A percentile compares a stretch with the other conserved stretches of the same genome.
Conservation (phyloP, 2,888 invertebrate genomes). For the Girardia tigrina region DNA sequence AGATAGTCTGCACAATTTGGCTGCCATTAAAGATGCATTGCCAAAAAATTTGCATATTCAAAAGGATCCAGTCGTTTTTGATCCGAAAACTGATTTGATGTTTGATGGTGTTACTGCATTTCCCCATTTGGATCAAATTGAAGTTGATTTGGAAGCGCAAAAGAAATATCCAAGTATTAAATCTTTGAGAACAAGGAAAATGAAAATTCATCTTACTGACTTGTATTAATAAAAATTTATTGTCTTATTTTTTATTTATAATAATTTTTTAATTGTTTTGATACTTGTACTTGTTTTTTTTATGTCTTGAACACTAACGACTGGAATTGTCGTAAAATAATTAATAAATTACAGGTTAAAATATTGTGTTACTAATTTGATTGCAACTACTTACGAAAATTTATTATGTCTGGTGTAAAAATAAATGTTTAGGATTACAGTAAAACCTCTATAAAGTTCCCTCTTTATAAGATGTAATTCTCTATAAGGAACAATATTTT, state of each 20-base stretch:
- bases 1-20: conserved; percentile 42
- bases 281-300: no score
- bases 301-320: no score
- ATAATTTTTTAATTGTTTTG: no score
- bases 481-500: no score
- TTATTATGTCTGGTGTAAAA: no score
- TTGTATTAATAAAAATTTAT: neutral
- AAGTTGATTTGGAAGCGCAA: neutral
- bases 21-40: conserved; percentile 53
- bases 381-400: no score
- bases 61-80: conserved; percentile 65
- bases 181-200: neutral
- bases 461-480: no score
- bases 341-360: no score
- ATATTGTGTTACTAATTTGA: no score
- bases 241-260: neutral
- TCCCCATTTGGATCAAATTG: conserved; percentile 61
- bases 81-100: conserved; percentile 66
- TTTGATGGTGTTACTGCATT: conserved; percentile 65
- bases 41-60: conserved; percentile 76
- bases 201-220: neutral
- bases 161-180: conserved; percentile 17
- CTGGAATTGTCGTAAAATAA: no score
- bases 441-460: no score
- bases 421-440: no score